phyloP scores from a whole-genome alignment of 2,888 invertebrate genomes.

The Lycaena phlaeas region DNA sequence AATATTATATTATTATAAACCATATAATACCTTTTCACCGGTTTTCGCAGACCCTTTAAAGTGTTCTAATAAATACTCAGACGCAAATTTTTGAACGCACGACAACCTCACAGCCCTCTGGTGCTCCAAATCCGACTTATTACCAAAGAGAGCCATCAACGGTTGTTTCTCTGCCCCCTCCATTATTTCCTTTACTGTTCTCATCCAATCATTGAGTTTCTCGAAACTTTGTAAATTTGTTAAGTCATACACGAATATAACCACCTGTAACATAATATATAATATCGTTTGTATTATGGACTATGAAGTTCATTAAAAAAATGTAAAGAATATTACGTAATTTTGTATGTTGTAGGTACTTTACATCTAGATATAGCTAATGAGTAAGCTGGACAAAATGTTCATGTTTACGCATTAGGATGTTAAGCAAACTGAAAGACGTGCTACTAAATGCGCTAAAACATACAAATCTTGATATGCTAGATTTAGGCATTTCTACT shows the following conservation, averaged over 20 bases:
- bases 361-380: no score
- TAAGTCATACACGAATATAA: slow-evolving; percentile 87
- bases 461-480: no score
- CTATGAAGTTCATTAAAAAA: no score
- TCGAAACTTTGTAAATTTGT: slow-evolving; percentile 87
- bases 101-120: slow-evolving; percentile 78
- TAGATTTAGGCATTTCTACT: no score
- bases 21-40: slow-evolving; percentile 79
- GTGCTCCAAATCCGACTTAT: slow-evolving; percentile 83
- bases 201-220: slow-evolving; percentile 80
- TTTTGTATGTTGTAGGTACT: no score
- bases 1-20: no score
- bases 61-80: slow-evolving; percentile 74
- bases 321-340: no score
- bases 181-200: slow-evolving; percentile 57
- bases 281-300: neutral
- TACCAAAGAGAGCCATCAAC: slow-evolving; percentile 76
- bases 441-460: no score
- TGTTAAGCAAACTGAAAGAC: no score
- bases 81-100: slow-evolving; percentile 76
- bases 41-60: slow-evolving; percentile 81
- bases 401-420: no score
- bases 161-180: slow-evolving; percentile 61
- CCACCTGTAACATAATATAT: slow-evolving; percentile 71
- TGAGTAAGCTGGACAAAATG: no score